Evolutionary conservation across 2,797 vertebrate species (phyloP), one percentile per base, ranked within the genome.

Genomic region (Ctenochaetus hawaiiensis): DNA sequence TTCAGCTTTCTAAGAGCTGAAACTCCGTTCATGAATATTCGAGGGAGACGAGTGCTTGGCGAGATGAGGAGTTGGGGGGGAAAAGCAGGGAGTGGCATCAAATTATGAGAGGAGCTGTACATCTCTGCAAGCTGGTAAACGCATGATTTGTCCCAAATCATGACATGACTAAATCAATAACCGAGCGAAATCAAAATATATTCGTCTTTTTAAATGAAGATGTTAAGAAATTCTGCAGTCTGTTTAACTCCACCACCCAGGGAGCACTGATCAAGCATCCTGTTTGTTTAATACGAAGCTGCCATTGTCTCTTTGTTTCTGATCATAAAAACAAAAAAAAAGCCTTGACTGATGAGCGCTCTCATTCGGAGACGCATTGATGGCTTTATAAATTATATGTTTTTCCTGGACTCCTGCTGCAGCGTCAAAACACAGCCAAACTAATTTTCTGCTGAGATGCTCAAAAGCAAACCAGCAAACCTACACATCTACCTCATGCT

Each of bases 401-500:
- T 85, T 77, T 83, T 78, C 72, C 57, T 61, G 63, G 67, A 59
- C 77, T 73, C 83, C 79, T 8, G 52, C 80, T 74, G 78, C 2
- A 76, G 51, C 10, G 10, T 80, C 70, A 58, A 14, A 77, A 83
- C 76, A 48, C 67, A 72, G 59, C 72, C 78, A 43, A 73, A 65
- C 62, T 78, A 30, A 81, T 86, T 84, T 88, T 82, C 87, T 84
- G 63, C 84, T 18, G 80, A 83, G 77, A 81, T 75, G 81, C 89
- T 75, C 72, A 54, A 83, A 82, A 80, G 48, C 54, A 23, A 73
- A 30, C 26, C 37, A 0, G 60, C 78, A 77, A 89, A 89, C 87
- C 82, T 81, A 73, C 81, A 76, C 78, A 85, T 81, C 67, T 68
- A 71, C 87, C 82, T 88, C 90, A 81, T 23, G 84, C 90, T 91